Evolutionary conservation across 2,113 vertebrate species (phyloP), one percentile per base, ranked within the genome.

Genomic region (Engystomops pustulosus): DNA sequence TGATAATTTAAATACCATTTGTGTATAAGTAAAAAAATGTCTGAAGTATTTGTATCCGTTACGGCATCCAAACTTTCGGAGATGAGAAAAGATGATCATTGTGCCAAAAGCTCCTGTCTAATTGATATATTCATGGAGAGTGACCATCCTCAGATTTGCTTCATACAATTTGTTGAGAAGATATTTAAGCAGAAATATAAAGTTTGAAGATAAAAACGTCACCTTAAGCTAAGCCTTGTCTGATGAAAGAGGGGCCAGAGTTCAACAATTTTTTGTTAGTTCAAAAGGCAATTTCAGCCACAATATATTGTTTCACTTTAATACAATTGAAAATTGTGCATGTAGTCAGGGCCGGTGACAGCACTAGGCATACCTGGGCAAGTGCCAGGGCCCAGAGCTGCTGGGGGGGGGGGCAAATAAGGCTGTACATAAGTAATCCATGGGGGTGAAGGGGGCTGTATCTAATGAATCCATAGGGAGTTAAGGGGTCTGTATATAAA

Each of bases 91-190:
- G 75, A 71, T 51, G 6, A 1, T 0, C 38, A 27, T 36, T 49
- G 60, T 79, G 88, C 6, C 3, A 84, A 85, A 68, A 74, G 86
- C 87, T 88, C 8, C 78, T 87, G 34, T 86, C 87, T 88, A 88
- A 88, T 47, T 86, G 77, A 58, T 0, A 0, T 0, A 0, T 81
- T 88, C 76, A 89, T 88, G 88, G 87, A 88, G 65, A 58, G 79
- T 60, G 86, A 60, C 34, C 32, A 80, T 80, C 85, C 86, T 88
- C 89, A 74, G 79, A 79, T 23, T 65, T 27, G 45, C 67, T 84
- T 84, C 60, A 55, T 25, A 71, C 65, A 71, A 65, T 83, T 47
- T 72, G 71, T 36, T 74, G 72, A 75, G 51, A 62, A 75, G 58
- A 83, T 34, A 83, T 62, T 47, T 45, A 53, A 74, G 30, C 81